Base-by-base conservation (phyloP, 2,888 invertebrate species). In the Lithophane socia region DNA sequence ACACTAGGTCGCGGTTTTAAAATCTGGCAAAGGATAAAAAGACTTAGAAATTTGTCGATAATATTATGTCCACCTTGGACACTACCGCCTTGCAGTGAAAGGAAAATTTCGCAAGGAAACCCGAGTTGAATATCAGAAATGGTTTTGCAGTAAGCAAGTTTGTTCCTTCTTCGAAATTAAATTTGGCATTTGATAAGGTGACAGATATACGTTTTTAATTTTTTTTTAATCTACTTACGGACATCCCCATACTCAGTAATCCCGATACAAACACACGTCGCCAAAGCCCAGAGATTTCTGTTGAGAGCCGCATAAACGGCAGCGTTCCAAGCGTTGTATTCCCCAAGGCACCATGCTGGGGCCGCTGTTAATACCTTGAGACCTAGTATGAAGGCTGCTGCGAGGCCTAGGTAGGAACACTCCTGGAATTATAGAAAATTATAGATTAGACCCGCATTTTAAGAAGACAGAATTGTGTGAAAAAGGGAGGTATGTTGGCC, bases 311-410 rank as follows among this genome's bases (percentile, higher is more conserved):
- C 85, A 42, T 85, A 85, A 3, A 85, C 64, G 0, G 85, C 85
- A 0, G 87, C 69, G 12, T 81, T 71, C 85, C 75, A 81, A 18
- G 87, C 85, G n/a, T 84, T 81, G 74, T 87, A 87, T 69, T 85
- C 87, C 52, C 75, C 70, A 70, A 84, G 70, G 71, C 87, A 85
- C 85, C 87, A 87, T 21, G 42, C 68, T 56, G 77, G 75, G 61
- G 87, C 85, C 63, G 85, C 75, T 29, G 81, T 2, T 74, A 87
- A 47, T 18, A 87, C 85, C 65, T 42, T 75, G 1, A 87, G 47
- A 24, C 77, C 72, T 7, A 87, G 9, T 44, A 72, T n/a, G 37
- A 61, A 76, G 2, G 85, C 85, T 54, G 84, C 71, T 29, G 64
- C 63, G 4, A 76, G 66, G 21, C 80, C 81, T 37, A 87, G 0